Percentiles rank a stretch among this genome's conserved stretches.
These are phyloP conservation scores for Netelia fuscicornis DNA, from an alignment of 2,888 invertebrate genomes.

Conservation along the genomic window DNA sequence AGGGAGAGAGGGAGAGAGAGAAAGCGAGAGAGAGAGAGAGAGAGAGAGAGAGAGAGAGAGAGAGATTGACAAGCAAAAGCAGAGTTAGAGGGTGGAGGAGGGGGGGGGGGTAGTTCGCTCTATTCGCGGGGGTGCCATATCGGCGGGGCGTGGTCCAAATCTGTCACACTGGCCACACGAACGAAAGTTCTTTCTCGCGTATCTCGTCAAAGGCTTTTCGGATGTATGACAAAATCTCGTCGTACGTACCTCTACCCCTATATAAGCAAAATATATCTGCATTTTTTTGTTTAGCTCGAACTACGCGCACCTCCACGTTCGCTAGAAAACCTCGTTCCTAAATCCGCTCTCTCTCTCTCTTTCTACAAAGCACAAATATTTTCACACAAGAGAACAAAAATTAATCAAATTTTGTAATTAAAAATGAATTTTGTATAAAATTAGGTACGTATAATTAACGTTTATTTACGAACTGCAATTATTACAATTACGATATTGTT, in stretches of 20 bases:
- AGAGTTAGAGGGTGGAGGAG: neutral
- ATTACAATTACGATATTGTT: no score
- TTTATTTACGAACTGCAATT: no score
- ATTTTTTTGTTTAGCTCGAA: neutral
- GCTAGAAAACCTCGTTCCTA: neutral
- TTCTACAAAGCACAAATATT: neutral
- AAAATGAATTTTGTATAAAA: no score
- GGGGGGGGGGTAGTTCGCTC: constrained; percentile 52
- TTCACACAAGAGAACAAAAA: neutral
- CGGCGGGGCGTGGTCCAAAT: constrained; percentile 84
- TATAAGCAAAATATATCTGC: neutral
- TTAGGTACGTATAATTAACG: no score
- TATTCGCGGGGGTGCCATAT: constrained; percentile 80
- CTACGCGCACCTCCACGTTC: neutral
- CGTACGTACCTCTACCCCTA: neutral
- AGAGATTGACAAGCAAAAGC: neutral
- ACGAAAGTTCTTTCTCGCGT: constrained; percentile 56
- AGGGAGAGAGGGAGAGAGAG: constrained; percentile 64
- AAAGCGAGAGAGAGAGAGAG: constrained; percentile 64
- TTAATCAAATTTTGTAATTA: no score
- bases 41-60: constrained; percentile 45
- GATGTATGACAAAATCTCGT: constrained; percentile 9
- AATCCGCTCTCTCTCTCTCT: neutral
- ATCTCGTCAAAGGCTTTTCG: constrained; percentile 29
- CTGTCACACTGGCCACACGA: constrained; percentile 83